Evolutionary conservation across 2,888 invertebrate genomes (phyloP).

Genomic region (Thymelicus sylvestris): DNA sequence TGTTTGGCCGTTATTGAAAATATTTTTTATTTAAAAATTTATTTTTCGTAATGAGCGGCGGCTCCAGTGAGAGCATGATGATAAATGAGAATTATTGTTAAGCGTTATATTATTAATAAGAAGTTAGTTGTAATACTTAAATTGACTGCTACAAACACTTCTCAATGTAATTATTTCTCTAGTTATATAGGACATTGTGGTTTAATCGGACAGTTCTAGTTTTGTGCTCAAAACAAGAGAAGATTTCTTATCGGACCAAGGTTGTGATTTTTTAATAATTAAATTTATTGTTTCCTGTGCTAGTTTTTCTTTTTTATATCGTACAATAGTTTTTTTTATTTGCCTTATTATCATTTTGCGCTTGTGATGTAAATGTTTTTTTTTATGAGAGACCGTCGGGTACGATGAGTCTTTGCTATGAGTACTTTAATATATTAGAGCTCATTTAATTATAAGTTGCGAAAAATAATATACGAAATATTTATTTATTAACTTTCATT

Average conservation of each 20-base stretch:
- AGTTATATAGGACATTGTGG: conserved; percentile 60
- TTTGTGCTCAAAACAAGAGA: conserved; percentile 44
- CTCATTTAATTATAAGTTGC: too few relatives aligned
- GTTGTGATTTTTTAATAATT: conserved; percentile 53
- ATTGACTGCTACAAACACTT: conserved; percentile 63
- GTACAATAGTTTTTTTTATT: conserved; percentile 23
- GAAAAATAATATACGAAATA: background rate
- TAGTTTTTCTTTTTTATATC: conserved; percentile 38
- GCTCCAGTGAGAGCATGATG: conserved; percentile 68
- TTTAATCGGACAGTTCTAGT: conserved; percentile 32
- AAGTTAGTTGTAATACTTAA: conserved; percentile 51
- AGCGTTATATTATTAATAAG: conserved; percentile 40
- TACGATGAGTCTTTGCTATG: too few relatives aligned
- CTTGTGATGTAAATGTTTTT: background rate
- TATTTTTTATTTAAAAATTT: conserved; percentile 75
- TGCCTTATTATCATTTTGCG: conserved; percentile 20
- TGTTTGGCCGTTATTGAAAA: conserved; percentile 79
- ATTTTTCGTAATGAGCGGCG: conserved; percentile 69
- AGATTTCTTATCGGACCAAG: conserved; percentile 62
- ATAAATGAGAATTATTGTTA: conserved; percentile 61
- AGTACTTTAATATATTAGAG: too few relatives aligned
- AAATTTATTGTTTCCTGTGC: conserved; percentile 29
- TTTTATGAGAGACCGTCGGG: background rate
- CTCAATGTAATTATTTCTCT: conserved; percentile 53
- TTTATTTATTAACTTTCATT: background rate